phyloP scores from a whole-genome alignment of 2,888 invertebrate species.

The Agrypnus murinus region DNA sequence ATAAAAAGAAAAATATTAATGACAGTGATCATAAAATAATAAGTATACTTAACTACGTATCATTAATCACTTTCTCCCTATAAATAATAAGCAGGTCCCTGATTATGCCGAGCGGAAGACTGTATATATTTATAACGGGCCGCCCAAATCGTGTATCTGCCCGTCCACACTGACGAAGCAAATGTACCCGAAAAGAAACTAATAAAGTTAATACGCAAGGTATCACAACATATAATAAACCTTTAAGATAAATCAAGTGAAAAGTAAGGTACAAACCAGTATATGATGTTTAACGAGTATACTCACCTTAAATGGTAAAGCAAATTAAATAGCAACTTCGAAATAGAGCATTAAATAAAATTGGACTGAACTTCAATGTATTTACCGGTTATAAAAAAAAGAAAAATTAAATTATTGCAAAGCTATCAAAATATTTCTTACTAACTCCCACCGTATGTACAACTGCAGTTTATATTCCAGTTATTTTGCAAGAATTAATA shows the following conservation, averaged over 20 bases:
- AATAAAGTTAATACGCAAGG: conserved; percentile 60
- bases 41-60: conserved; percentile 40
- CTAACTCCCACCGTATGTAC: not conserved
- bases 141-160: conserved; percentile 65
- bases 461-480: conserved; percentile 20
- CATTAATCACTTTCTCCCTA: conserved; percentile 51
- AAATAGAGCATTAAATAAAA: conserved; percentile 36
- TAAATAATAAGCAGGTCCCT: conserved; percentile 41
- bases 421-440: conserved; percentile 2
- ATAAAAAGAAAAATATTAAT: conserved; percentile 19
- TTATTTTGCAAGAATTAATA: conserved; percentile 46
- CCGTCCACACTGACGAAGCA: conserved; percentile 59
- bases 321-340: conserved; percentile 31
- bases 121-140: conserved; percentile 64
- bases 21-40: conserved; percentile 31
- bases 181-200: conserved; percentile 49
- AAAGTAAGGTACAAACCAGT: conserved; percentile 34
- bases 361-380: not conserved
- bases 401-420: not conserved
- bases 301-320: conserved; percentile 37
- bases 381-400: too few relatives aligned
- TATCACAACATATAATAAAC: conserved; percentile 33
- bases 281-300: conserved; percentile 28
- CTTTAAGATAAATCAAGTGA: conserved; percentile 36
- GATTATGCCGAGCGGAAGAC: conserved; percentile 57